A percentile compares a stretch with the other conserved stretches of the same genome.
These are phyloP conservation scores for Agrypnus murinus DNA, from an alignment of 2,888 invertebrate species.

Conservation along the genomic window DNA sequence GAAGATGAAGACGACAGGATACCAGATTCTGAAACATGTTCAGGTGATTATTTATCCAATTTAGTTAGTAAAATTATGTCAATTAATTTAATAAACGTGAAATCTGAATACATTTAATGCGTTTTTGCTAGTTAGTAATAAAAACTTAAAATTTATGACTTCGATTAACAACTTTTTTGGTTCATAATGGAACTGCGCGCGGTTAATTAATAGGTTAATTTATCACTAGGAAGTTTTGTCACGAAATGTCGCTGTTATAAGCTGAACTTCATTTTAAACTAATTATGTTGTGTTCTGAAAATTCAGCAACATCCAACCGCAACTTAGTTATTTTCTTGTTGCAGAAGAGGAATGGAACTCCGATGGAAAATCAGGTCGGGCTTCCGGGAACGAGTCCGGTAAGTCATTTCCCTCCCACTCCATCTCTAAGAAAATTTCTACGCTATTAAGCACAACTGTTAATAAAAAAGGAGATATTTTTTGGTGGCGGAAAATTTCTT, in stretches of 20 bases:
- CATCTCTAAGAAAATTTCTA: no score
- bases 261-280: constrained; percentile 43
- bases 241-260: constrained; percentile 33
- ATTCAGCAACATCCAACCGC: constrained; percentile 28
- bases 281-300: constrained; percentile 42
- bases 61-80: not conserved
- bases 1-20: constrained; percentile 67
- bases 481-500: not conserved
- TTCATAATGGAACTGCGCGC: constrained; percentile 7
- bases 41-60: constrained; percentile 62
- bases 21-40: constrained; percentile 67
- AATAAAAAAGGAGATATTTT: not conserved
- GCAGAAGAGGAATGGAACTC: constrained; percentile 79
- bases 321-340: constrained; percentile 63
- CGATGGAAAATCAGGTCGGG: constrained; percentile 73
- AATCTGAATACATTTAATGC: no score
- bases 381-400: constrained; percentile 69
- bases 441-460: not conserved
- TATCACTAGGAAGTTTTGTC: constrained; percentile 38
- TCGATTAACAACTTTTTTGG: constrained; percentile 32
- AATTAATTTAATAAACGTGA: not conserved
- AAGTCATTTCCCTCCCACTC: constrained; percentile 57
- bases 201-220: constrained; percentile 38
- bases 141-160: constrained; percentile 14
- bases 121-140: not conserved